Base-by-base conservation (phyloP, 2,888 invertebrate genomes). In the Petrolisthes manimaculis region DNA sequence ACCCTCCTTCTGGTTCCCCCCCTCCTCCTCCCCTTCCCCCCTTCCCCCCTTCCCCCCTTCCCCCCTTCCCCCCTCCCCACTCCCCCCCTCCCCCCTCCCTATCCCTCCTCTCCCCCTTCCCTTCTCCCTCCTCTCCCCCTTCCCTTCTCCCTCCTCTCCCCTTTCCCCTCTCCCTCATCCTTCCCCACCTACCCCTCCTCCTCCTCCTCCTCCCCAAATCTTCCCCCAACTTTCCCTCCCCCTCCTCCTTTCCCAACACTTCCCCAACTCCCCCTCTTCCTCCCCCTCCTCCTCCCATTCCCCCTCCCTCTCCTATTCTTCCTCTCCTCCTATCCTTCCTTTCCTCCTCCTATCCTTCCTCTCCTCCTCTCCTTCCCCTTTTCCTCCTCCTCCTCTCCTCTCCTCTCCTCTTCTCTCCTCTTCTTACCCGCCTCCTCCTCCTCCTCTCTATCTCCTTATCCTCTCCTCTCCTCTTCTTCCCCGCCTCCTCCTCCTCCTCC, bases 1-100 rank as follows among this genome's bases (percentile, higher is more conserved):
- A 71, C 51, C 71, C 61, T 12, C 61, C 18, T 37, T 24, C 61
- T 82, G 12, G 56, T 24, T 37, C 67, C 24, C 82, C 24, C 24
- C 67, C 37, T 8, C 55, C 21, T 82, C 67, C 24, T 4, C 5
- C 61, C 1, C 61, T 18, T 61, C 12, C 3, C 61, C 61, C 37
- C 78, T 37, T 37, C 18, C 37, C 78, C 78, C 24, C 78, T 61
- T 9, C n/a, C 3, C 37, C 3, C 14, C 77, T 5, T 37, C 77
- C 51, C n/a, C 80, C 80, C 21, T n/a, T 18, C 54, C 80, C 80
- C 14, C 55, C 21, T 80, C 80, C 80, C 18, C 54, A 51, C n/a
- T 53, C 51, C 54, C 14, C 80, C 51, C 21, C 80, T 80, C 24
- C 21, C 80, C 80, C 54, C 21, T 18, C 55, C 21, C 18, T 18